These are phyloP conservation scores for Salvelinus namaycush DNA, from an alignment of 2,113 vertebrate genomes.

Conservation along the genomic window DNA sequence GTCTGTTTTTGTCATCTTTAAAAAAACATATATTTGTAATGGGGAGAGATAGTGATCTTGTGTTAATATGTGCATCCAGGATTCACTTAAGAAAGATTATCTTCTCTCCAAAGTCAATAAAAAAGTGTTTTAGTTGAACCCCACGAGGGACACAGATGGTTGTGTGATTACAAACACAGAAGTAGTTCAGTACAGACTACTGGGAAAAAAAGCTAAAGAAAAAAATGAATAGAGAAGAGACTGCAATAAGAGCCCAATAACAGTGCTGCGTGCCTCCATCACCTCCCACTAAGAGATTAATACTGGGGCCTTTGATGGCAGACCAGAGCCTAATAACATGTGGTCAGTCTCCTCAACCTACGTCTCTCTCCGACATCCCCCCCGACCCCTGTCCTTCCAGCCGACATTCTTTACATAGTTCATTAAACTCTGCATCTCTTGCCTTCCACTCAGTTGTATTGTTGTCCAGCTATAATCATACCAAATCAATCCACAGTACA, in stretches of 20 bases:
- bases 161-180: constrained; percentile 60
- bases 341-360: constrained; percentile 46
- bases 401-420: constrained; percentile 56
- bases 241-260: not conserved
- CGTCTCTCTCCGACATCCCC: constrained; percentile 15
- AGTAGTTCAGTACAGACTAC: constrained; percentile 11
- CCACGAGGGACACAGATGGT: constrained; percentile 37
- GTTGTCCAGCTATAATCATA: constrained; percentile 16
- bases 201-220: constrained; percentile 53
- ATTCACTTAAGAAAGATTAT: constrained; percentile 54
- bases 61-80: constrained; percentile 7
- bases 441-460: constrained; percentile 3
- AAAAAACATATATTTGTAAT: constrained; percentile 33
- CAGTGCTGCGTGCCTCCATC: constrained; percentile 53
- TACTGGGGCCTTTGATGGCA: not conserved
- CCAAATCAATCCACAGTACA: constrained; percentile 20
- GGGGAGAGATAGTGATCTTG: constrained; percentile 38
- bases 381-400: constrained; percentile 18
- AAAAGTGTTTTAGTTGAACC: constrained; percentile 56
- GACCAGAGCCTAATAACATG: constrained; percentile 48
- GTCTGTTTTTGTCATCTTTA: constrained; percentile 18
- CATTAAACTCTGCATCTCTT: constrained; percentile 45
- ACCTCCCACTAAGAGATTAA: constrained; percentile 62
- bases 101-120: constrained; percentile 57
- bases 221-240: not conserved